Evolutionary conservation across 2,888 invertebrate species (phyloP).

Genomic region (Perithous albicinctus): DNA sequence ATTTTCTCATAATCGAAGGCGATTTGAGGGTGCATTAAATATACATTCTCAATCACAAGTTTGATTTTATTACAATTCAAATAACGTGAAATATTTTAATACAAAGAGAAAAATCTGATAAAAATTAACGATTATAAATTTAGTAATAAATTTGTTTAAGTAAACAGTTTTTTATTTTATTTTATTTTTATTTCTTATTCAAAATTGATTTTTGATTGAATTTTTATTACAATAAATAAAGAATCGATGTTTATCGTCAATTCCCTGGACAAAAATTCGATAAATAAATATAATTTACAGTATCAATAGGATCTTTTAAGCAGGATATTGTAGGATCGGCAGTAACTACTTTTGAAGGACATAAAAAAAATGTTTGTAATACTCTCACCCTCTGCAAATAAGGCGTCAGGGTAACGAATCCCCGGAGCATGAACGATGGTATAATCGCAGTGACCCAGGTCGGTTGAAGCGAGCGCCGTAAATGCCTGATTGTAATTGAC

Average conservation of each 20-base stretch:
- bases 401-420: constrained; percentile 92
- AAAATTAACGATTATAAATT: too few species aligned
- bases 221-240: not conserved
- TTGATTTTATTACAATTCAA: not conserved
- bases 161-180: too few species aligned
- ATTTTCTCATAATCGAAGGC: too few species aligned
- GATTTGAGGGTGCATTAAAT: too few species aligned
- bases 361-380: not conserved
- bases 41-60: too few species aligned
- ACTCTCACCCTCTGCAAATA: constrained; percentile 91
- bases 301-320: not conserved
- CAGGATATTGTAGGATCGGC: not conserved
- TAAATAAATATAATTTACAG: not conserved
- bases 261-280: not conserved
- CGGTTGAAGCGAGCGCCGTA: constrained; percentile 89
- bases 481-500: constrained; percentile 86
- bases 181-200: too few species aligned
- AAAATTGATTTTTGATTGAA: too few species aligned
- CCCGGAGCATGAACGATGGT: constrained; percentile 92
- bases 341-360: not conserved
- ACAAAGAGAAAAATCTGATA: too few species aligned
- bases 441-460: constrained; percentile 91
- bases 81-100: not conserved
- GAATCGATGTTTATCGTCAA: not conserved
- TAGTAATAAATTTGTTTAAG: too few species aligned